Evolutionary conservation across 2,888 invertebrate species (phyloP).

Genomic region (Standfussiana lucernea): DNA sequence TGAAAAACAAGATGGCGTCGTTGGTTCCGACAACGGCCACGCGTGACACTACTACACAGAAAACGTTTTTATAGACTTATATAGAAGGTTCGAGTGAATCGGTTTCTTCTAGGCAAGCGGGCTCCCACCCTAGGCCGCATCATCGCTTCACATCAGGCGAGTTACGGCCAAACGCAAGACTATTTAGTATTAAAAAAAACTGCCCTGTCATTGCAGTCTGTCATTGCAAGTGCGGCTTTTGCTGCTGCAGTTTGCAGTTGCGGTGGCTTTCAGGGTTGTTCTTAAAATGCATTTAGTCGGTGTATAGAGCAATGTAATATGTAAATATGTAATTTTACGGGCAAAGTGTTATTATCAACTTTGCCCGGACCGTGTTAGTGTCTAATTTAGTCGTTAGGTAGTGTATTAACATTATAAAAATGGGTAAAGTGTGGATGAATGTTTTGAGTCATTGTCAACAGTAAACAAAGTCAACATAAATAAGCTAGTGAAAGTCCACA

Average conservation of each 20-base stretch:
- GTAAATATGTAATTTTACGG: conserved; percentile 34
- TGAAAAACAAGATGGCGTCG: neutral
- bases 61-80: neutral
- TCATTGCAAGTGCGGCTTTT: no score
- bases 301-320: conserved; percentile 49
- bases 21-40: neutral
- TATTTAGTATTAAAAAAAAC: neutral
- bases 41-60: neutral
- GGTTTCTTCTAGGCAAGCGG: no score
- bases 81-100: no score
- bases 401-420: conserved; percentile 4
- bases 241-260: neutral
- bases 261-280: neutral
- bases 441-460: neutral
- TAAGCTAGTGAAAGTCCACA: neutral
- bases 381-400: conserved; percentile 7
- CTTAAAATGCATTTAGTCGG: conserved; percentile 22
- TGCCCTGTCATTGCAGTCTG: neutral
- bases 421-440: conserved; percentile 9
- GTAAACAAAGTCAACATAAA: neutral
- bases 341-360: conserved; percentile 20
- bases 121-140: no score
- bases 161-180: no score
- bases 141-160: no score
- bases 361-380: conserved; percentile 32